Evolutionary conservation across 2,888 invertebrate genomes (phyloP), one percentile per base, ranked within the genome.

Genomic region (Patella depressa): DNA sequence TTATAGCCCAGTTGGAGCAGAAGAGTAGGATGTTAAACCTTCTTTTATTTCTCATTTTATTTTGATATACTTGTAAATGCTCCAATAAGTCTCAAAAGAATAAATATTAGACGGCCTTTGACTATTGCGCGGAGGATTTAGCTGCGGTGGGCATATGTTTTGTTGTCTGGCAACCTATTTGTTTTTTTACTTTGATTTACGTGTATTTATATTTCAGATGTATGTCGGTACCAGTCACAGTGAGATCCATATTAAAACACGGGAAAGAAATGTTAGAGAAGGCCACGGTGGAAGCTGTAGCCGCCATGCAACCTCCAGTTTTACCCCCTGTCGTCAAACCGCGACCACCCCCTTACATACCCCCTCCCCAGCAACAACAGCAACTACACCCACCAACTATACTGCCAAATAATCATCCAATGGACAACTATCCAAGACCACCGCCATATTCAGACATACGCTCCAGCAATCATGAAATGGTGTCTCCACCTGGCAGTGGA

Each of bases 201-300:
- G 69, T 29, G 34, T 74, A 74, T 72, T 76, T 74, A 53, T 84
- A 72, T 89, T 89, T 24, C 88, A 93, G 93, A 89, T 96, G 95
- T 86, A 94, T 97, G 87, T 98, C 97, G n/a, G 96, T 98, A 90
- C 98, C 98, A 2, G 94, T 98, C 75, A 97, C 97, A 9, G 94
- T 98, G 92, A 94, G 98, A 81, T 94, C 96, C 2, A 93, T 98
- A 2, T 94, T 98, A n/a, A 95, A 95, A 72, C 90, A 90, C 84
- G 89, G 88, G n/a, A 82, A 83, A 19, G 84, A 81, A 59, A 85
- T 89, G 77, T 81, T 90, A 59, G 82, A 84, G 71, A 86, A 84
- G 59, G 81, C 86, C 45, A 79, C 80, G 45, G 82, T 80, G n/a
- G 76, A 76, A 65, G 53, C 72, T n/a, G 45, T 72, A 65, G 82